Percentiles rank a stretch among this genome's conserved stretches.
These are phyloP conservation scores for Tenualosa thibaudeaui DNA, from an alignment of 2,797 vertebrate species.

Conservation along the genomic window DNA sequence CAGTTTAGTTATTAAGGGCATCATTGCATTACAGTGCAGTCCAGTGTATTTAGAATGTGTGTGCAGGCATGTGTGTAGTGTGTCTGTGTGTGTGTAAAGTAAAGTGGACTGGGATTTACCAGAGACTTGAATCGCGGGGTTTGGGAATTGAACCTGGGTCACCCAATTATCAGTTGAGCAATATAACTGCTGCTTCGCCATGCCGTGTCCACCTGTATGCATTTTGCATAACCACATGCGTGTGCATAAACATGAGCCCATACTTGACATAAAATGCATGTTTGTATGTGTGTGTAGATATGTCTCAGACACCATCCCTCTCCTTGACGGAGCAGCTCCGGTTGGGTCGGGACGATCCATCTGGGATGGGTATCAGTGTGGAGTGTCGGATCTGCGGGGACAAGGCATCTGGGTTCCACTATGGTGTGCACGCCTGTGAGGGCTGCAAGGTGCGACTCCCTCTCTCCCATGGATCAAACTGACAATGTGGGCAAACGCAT, in stretches of 20 bases:
- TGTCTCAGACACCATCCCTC: constrained; percentile 85
- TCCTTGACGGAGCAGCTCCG: constrained; percentile 92
- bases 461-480: not conserved
- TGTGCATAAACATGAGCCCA: not conserved
- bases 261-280: fast-evolving
- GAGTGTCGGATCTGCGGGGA: constrained; percentile 98
- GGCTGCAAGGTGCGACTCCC: constrained; percentile 90
- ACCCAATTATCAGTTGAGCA: no score
- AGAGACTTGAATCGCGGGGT: no score
- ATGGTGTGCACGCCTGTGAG: constrained; percentile 96
- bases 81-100: no score
- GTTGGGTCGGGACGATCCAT: constrained; percentile 81
- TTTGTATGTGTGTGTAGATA: constrained; percentile 70
- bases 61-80: no score
- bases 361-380: constrained; percentile 81
- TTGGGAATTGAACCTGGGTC: no score
- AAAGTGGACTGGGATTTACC: no score
- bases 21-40: no score
- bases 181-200: no score
- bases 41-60: no score
- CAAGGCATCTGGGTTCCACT: constrained; percentile 98
- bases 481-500: no score
- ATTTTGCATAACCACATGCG: no score
- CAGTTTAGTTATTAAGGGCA: not conserved
- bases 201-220: no score